These are phyloP conservation scores for Drosophila jambulina DNA, from an alignment of 1,140 invertebrate genomes.

Conservation along the genomic window DNA sequence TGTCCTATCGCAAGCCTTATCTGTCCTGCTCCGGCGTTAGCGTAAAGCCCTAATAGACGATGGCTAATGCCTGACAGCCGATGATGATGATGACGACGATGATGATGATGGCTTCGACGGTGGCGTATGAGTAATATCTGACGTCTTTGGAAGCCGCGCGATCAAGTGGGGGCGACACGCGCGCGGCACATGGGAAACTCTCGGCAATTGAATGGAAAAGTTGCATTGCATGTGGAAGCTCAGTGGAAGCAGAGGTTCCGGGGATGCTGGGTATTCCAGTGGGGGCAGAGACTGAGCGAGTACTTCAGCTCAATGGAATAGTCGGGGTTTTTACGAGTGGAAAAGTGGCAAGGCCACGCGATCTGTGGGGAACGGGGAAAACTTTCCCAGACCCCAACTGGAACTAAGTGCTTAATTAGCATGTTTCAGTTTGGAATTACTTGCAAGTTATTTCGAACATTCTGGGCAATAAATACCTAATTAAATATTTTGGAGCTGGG, in stretches of 20 bases:
- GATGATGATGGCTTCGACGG: constrained; percentile 17
- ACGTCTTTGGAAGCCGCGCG: constrained; percentile 1
- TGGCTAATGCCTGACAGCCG: constrained; percentile 26
- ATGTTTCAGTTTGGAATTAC: background rate
- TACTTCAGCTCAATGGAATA: background rate
- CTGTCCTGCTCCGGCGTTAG: constrained; percentile 24
- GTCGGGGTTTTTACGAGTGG: background rate
- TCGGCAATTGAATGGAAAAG: constrained; percentile 4
- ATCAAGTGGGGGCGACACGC: constrained; percentile 36
- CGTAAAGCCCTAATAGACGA: constrained; percentile 31
- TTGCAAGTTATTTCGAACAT: background rate
- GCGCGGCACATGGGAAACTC: constrained; percentile 22
- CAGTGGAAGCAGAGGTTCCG: background rate
- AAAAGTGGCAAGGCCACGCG: background rate
- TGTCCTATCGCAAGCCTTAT: constrained; percentile 26
- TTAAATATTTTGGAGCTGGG: background rate
- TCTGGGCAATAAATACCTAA: background rate
- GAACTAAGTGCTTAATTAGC: background rate
- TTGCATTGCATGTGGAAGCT: constrained; percentile 1
- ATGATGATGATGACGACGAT: background rate
- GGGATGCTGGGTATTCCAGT: background rate
- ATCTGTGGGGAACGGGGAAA: background rate
- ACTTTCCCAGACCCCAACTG: constrained; percentile 2
- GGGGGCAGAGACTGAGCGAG: constrained; percentile 1
- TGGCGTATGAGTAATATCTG: constrained; percentile 74